These are phyloP conservation scores for Benitochromis conjunctus DNA, from an alignment of 2,113 vertebrate species.

Conservation along the genomic window DNA sequence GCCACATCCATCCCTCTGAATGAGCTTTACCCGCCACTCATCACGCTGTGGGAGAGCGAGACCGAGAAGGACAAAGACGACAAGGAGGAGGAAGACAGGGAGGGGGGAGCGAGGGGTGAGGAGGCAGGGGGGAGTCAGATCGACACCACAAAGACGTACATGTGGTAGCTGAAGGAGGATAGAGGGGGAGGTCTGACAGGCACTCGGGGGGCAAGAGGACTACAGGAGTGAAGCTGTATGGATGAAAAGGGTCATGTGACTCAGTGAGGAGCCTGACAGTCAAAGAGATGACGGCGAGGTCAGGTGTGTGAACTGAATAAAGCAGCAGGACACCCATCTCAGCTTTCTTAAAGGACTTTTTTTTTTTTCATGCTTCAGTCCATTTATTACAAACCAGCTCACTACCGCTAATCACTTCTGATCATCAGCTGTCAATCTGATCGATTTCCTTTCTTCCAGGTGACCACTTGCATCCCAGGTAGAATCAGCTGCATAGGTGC, in stretches of 20 bases:
- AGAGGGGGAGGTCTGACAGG: background rate
- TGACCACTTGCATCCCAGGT: fast-evolving
- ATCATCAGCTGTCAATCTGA: background rate
- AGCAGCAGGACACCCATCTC: background rate
- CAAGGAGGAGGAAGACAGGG: constrained; percentile 65
- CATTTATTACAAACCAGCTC: background rate
- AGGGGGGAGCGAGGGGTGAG: constrained; percentile 42
- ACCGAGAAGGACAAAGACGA: constrained; percentile 79
- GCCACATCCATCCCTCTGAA: constrained; percentile 76
- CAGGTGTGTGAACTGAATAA: background rate
- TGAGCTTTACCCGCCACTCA: constrained; percentile 80
- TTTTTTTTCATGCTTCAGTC: background rate
- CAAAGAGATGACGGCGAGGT: background rate
- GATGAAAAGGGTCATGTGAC: background rate
- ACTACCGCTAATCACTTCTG: background rate
- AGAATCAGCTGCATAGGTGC: background rate
- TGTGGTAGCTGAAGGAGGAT: constrained; percentile 68
- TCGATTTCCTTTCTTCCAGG: background rate
- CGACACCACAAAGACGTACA: constrained; percentile 80
- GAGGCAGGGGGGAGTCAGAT: constrained; percentile 69
- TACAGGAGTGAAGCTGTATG: background rate
- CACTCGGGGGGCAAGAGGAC: background rate
- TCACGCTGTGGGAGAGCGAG: constrained; percentile 81
- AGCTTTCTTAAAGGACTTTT: background rate
- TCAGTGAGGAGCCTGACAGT: background rate